Evolutionary conservation across 2,888 invertebrate genomes (phyloP), one percentile per base, ranked within the genome.

Genomic region (Neuroscelio doddi): DNA sequence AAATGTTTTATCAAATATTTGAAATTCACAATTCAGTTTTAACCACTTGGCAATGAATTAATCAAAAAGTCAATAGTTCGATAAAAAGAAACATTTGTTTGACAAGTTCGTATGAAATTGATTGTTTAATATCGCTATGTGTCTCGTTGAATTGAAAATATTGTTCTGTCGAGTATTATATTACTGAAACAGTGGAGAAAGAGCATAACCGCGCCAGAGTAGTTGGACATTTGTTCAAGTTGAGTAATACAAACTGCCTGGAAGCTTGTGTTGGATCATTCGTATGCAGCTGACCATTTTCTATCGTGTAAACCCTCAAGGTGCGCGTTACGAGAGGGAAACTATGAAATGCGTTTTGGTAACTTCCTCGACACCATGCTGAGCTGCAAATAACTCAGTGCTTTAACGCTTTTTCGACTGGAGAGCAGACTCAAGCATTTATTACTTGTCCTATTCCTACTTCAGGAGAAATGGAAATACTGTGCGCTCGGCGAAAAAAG

Each of bases 341-440:
- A 56, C 47, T 56, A 56, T 56, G 56, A 56, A 56, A 47, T 56
- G 56, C 41, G 47, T 56, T 56, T 41, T 42, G 42, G 47, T 56
- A 56, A 56, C 56, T 56, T 56, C 15, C 30, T 30, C 32, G 39
- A 10, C 30, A 16, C 29, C 24, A 26, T 24, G 30, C 24, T 21
- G 45, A 32, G 46, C 32, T 45, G 38, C 41, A 56, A 47, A 56
- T 56, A 47, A 55, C 32, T 56, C 47, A n/a, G 16, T 15, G 32
- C 42, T 44, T 44, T 36, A 16, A 38, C 49, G 39, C 39, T 39
- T 39, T 47, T 46, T 46, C 45, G 29, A 45, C 9, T 2, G 12
- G 16, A 27, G 29, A 36, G 21, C 5, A 5, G 21, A 21, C 3
- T 21, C 21, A 5, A 21, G 21, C 36, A 14, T 36, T 36, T 36